Evolutionary conservation across 2,797 vertebrate species (phyloP).

Genomic region (Falco biarmicus): DNA sequence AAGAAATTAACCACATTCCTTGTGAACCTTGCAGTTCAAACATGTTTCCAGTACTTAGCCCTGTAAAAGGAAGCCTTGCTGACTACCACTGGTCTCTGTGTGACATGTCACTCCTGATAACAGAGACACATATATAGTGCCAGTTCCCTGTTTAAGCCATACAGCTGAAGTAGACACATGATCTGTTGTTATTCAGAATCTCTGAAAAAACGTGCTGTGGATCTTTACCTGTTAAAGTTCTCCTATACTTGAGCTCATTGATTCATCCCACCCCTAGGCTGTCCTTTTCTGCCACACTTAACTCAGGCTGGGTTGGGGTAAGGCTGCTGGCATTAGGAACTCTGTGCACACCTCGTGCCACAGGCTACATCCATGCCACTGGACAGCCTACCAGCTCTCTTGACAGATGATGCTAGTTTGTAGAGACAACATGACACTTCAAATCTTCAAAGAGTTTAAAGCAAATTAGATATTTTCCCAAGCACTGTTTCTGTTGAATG

Average conservation of each 20-base stretch:
- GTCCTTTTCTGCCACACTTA: neutral
- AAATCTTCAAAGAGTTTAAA: neutral
- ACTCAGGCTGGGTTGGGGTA: neutral
- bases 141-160: neutral
- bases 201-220: neutral
- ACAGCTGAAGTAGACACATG: neutral
- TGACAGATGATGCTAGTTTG: neutral
- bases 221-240: neutral
- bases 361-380: neutral
- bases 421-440: neutral
- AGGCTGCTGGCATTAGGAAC: neutral
- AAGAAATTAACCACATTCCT: neutral
- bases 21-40: neutral
- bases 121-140: neutral
- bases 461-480: neutral
- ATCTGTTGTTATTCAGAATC: neutral
- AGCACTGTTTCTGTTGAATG: neutral
- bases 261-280: neutral
- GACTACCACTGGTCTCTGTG: neutral
- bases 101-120: neutral
- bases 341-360: too few species aligned
- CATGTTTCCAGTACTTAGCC: neutral
- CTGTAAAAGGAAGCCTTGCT: neutral
- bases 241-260: neutral
- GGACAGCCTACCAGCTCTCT: neutral